Evolutionary conservation across 2,113 vertebrate species (phyloP), one percentile per base, ranked within the genome.

Genomic region (Halcyon malimbica): DNA sequence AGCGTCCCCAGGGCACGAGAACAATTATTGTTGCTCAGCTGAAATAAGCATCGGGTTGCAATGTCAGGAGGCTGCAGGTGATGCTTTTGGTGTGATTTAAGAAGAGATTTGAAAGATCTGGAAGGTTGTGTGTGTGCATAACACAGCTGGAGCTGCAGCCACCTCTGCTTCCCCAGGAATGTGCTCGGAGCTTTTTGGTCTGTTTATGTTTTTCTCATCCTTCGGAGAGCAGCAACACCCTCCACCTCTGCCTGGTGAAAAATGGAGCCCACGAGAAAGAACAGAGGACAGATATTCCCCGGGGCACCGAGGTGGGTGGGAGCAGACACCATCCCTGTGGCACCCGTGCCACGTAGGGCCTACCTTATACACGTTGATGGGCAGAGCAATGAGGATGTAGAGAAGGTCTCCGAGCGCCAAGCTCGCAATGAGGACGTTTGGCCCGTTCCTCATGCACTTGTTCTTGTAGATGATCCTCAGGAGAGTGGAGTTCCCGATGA

Each of bases 401-500:
- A 99, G 98, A 13, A 99, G 98, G 94, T 99, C 99, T 16, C 99
- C 99, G 3, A 99, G 97, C 1, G 99, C 99, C 97, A 99, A 96
- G 96, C 99, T 99, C 50, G 99, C 99, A 5, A 99, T 99, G 67
- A 99, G 98, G 21, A 99, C 98, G 1, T 99, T 99, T 9, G 99
- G 99, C 23, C 99, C 98, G 0, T 99, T 99, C 93, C 99, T 98
- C 99, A 99, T 99, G 79, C 99, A 99, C 97, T 99, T 99, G 97
- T 99, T 99, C 97, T 99, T 99, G 94, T 99, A 99, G 79, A 99
- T 99, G 96, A 99, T 99, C 95, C 98, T 97, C 73, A 99, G 98
- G 79, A 99, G 98, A 1, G 99, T 98, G 7, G 98, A 98, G 96
- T 99, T 99, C 39, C 99, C 99, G 1, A 99, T 97, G 96, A 99